Evolutionary conservation across 2,113 vertebrate species (phyloP).

Genomic region (Pseudolaguvia tuberculata): DNA sequence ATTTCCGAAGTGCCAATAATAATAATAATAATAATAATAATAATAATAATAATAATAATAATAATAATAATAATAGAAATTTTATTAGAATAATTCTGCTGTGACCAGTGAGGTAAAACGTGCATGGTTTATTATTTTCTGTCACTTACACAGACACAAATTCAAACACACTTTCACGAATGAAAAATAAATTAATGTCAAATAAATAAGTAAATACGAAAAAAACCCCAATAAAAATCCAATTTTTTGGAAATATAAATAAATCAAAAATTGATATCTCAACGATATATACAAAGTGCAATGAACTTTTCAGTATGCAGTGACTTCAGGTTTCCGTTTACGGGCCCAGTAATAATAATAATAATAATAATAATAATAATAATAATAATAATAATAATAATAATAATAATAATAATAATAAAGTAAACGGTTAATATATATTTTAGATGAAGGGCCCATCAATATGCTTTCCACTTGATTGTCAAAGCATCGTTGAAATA

Average conservation of each 20-base stretch:
- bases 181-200: constrained; percentile 73
- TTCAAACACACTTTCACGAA: constrained; percentile 77
- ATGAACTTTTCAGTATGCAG: constrained; percentile 52
- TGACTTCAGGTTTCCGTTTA: constrained; percentile 46
- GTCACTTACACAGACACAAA: constrained; percentile 83
- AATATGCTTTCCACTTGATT: constrained; percentile 72
- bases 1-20: no score
- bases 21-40: no score
- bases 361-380: constrained; percentile 37
- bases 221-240: constrained; percentile 43
- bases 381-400: constrained; percentile 55
- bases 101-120: constrained; percentile 78
- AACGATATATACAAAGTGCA: constrained; percentile 82
- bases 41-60: constrained; percentile 2
- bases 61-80: neutral
- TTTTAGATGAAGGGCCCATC: constrained; percentile 47
- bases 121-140: constrained; percentile 90
- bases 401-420: constrained; percentile 50
- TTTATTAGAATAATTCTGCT: constrained; percentile 45
- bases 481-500: constrained; percentile 80
- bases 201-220: constrained; percentile 63
- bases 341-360: no score
- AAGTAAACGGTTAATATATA: constrained; percentile 32
- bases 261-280: constrained; percentile 59
- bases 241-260: constrained; percentile 59